phyloP scores from a whole-genome alignment of 2,113 vertebrate genomes.

The Ceyx cyanopectus region DNA sequence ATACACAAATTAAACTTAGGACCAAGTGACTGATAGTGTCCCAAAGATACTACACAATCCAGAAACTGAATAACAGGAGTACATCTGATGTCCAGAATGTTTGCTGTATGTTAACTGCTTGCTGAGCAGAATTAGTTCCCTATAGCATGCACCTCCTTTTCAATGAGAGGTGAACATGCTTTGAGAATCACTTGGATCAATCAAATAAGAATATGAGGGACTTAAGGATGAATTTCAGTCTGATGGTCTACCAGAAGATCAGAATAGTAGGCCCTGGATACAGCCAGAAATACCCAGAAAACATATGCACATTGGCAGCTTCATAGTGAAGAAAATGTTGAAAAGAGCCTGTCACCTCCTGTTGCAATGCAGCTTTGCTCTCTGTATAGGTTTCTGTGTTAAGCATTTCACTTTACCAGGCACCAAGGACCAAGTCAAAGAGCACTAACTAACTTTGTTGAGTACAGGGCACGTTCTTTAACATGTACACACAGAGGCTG shows the following conservation, averaged over 20 bases:
- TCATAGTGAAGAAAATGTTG: accelerated
- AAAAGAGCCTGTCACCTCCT: background rate
- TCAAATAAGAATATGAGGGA: background rate
- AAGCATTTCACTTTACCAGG: background rate
- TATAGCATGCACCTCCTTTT: accelerated
- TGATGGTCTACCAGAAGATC: background rate
- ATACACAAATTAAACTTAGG: background rate
- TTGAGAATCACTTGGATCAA: background rate
- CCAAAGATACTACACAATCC: background rate
- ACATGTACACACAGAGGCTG: background rate
- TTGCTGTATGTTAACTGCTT: background rate
- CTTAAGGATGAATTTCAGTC: background rate
- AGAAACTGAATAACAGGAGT: background rate
- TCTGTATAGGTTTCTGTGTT: background rate
- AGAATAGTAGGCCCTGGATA: background rate
- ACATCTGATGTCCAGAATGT: background rate
- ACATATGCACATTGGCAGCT: background rate
- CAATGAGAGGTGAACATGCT: background rate
- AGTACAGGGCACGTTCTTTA: background rate
- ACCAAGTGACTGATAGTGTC: background rate
- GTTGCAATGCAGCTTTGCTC: background rate
- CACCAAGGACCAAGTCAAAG: background rate
- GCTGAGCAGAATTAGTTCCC: background rate
- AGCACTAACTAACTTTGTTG: background rate
- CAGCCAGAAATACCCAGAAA: background rate